A percentile compares a stretch with the other conserved stretches of the same genome.
phyloP scores from a whole-genome alignment of 2,888 invertebrate genomes.

The Lasius fuliginosus region DNA sequence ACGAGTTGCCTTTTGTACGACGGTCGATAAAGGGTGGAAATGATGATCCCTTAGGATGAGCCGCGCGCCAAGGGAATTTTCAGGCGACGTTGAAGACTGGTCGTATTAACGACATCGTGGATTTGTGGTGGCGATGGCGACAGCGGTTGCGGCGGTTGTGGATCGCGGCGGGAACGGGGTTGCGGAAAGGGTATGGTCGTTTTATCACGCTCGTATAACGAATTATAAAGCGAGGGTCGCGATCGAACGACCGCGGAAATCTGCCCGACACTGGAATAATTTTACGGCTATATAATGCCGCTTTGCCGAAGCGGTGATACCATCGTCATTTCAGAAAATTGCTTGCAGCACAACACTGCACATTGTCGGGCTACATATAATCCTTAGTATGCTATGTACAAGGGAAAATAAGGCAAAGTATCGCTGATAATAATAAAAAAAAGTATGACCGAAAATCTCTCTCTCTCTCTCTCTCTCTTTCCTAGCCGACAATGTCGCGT shows the following conservation, averaged over 20 bases:
- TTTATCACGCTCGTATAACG: conserved; percentile 65
- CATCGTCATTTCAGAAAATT: conserved; percentile 63
- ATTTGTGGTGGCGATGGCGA: conserved; percentile 38
- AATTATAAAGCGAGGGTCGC: conserved; percentile 55
- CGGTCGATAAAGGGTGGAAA: conserved; percentile 71
- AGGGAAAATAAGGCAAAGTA: conserved; percentile 4
- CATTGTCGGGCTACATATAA: conserved; percentile 3
- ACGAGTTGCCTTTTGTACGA: conserved; percentile 77
- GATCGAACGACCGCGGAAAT: conserved; percentile 59
- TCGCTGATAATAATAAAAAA: neutral
- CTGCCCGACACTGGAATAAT: conserved; percentile 45
- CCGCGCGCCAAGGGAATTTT: conserved; percentile 58
- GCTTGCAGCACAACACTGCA: conserved; percentile 53
- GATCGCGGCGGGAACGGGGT: neutral
- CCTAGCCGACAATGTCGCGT: neutral
- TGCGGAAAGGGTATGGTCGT: conserved; percentile 50
- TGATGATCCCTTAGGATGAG: conserved; percentile 67
- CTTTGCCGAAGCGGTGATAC: conserved; percentile 44
- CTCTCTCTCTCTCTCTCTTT: neutral
- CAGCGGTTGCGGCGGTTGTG: conserved; percentile 4
- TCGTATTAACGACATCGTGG: conserved; percentile 69
- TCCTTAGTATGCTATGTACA: neutral
- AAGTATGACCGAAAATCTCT: neutral
- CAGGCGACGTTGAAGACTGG: conserved; percentile 55
- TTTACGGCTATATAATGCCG: conserved; percentile 29